A percentile compares a stretch with the other conserved stretches of the same genome.
phyloP scores from a whole-genome alignment of 2,888 invertebrate genomes.

The Luperina nickerlii region DNA sequence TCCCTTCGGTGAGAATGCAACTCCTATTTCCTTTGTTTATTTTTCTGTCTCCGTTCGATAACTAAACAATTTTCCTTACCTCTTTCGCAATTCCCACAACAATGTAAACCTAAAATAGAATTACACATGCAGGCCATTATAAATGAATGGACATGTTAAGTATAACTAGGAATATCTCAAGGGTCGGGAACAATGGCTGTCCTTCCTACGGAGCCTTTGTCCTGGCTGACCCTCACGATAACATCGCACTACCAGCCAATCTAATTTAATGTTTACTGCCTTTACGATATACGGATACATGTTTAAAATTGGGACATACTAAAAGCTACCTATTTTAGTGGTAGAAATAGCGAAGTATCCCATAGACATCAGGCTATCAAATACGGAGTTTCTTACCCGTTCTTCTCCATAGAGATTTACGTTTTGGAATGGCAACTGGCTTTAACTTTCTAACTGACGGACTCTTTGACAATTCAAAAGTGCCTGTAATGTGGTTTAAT shows the following conservation, averaged over 20 bases:
- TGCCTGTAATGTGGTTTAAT: background rate
- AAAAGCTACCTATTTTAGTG: background rate
- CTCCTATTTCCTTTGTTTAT: too few species aligned
- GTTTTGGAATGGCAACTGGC: background rate
- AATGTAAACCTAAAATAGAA: conserved; percentile 23
- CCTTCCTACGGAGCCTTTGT: conserved; percentile 70
- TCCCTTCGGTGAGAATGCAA: background rate
- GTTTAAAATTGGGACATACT: conserved; percentile 39
- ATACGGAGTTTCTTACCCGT: background rate
- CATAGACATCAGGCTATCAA: background rate
- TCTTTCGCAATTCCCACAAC: background rate
- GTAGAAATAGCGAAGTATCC: background rate
- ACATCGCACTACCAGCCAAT: conserved; percentile 69
- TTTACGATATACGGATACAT: conserved; percentile 40
- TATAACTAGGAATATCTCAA: conserved; percentile 58
- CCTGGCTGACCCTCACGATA: conserved; percentile 70
- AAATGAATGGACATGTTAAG: conserved; percentile 58
- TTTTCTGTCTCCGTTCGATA: background rate
- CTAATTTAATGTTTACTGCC: conserved; percentile 70
- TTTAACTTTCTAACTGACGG: background rate
- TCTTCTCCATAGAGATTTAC: background rate
- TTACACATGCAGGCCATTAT: conserved; percentile 49
- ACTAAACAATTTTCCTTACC: background rate
- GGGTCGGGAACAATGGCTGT: conserved; percentile 70
- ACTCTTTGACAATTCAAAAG: background rate